Conservation (phyloP, 2,888 invertebrate species). For the Harpalus rufipes region DNA sequence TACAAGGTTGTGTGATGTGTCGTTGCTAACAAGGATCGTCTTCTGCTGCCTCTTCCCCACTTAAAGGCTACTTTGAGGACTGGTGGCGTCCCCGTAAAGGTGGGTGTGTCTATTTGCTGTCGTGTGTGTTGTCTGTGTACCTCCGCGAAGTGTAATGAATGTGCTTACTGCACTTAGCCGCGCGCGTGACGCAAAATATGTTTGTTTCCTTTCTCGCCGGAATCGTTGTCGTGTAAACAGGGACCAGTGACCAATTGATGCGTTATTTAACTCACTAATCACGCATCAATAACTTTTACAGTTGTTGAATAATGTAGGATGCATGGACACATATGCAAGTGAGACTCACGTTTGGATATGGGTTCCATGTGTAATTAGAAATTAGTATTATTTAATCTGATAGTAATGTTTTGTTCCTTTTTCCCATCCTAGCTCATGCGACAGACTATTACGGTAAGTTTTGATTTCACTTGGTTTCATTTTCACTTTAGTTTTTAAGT, state of each 20-base stretch:
- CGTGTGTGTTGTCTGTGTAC: constrained; percentile 57
- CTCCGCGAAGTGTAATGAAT: constrained; percentile 9
- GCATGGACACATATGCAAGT: constrained; percentile 55
- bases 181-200: constrained; percentile 63
- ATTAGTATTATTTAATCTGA: constrained; percentile 52
- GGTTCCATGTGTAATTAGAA: constrained; percentile 30
- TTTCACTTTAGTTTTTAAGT: constrained; percentile 67
- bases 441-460: constrained; percentile 99
- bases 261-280: constrained; percentile 27
- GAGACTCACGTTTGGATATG: constrained; percentile 54
- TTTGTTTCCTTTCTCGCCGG: constrained; percentile 68
- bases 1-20: constrained; percentile 67
- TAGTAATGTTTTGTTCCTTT: constrained; percentile 74
- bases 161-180: constrained; percentile 23
- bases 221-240: not conserved
- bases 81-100: constrained; percentile 99
- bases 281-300: constrained; percentile 9
- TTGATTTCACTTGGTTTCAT: constrained; percentile 82
- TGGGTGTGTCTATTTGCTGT: constrained; percentile 74
- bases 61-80: constrained; percentile 99
- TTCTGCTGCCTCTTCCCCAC: constrained; percentile 88
- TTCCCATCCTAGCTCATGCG: constrained; percentile 88
- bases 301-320: constrained; percentile 40
- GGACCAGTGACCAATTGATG: constrained; percentile 16
- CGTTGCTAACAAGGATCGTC: constrained; percentile 82